Percentiles rank a stretch among this genome's conserved stretches.
These are phyloP conservation scores for Chrysolina oricalcia DNA, from an alignment of 2,888 invertebrate species.

Conservation along the genomic window DNA sequence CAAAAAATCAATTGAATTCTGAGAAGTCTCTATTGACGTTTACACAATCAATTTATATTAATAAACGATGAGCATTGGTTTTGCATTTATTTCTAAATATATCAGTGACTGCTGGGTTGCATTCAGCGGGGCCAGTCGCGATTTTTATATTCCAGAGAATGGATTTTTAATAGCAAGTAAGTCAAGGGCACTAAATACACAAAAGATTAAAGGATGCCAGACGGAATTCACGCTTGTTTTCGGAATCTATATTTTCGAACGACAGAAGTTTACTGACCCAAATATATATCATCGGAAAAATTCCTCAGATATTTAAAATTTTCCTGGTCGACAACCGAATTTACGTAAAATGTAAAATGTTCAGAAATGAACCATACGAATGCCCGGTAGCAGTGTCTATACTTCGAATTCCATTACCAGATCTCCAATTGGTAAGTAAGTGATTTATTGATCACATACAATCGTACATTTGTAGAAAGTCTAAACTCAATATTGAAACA, in stretches of 20 bases:
- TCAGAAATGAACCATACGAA: too few relatives aligned
- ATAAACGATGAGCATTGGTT: slow-evolving; percentile 53
- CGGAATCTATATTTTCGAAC: slow-evolving; percentile 4
- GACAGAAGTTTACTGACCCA: neutral
- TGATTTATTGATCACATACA: too few relatives aligned
- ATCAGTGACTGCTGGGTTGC: slow-evolving; percentile 49
- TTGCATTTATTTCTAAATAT: slow-evolving; percentile 56
- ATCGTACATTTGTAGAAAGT: too few relatives aligned
- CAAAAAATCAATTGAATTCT: slow-evolving; percentile 35
- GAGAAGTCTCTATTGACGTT: slow-evolving; percentile 39
- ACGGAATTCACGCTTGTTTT: neutral
- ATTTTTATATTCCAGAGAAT: slow-evolving; percentile 30
- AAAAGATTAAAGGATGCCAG: slow-evolving; percentile 11
- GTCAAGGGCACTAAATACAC: slow-evolving; percentile 33
- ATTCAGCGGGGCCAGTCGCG: slow-evolving; percentile 9
- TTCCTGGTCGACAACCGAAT: too few relatives aligned
- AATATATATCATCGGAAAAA: neutral
- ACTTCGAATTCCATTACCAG: too few relatives aligned
- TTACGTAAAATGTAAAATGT: too few relatives aligned
- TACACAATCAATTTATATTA: slow-evolving; percentile 54
- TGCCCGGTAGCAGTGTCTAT: too few relatives aligned
- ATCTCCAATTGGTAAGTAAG: too few relatives aligned
- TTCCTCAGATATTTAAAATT: too few relatives aligned
- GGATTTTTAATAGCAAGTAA: slow-evolving; percentile 38
- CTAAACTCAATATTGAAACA: too few relatives aligned